These are phyloP conservation scores for Nyctalus aviator DNA, from an alignment of 2,797 vertebrate species.

Conservation along the genomic window DNA sequence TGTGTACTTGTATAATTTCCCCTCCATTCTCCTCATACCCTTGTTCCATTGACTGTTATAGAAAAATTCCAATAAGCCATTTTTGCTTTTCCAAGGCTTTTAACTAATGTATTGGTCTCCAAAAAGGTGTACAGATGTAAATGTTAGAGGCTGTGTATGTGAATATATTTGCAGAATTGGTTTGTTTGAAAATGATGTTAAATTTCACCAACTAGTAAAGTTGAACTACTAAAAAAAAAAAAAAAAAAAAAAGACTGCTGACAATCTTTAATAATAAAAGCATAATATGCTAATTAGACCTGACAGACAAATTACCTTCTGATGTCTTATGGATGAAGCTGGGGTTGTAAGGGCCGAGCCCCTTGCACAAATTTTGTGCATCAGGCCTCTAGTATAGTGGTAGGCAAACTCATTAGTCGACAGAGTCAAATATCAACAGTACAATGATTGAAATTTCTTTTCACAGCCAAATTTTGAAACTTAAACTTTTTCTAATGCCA, in stretches of 20 bases:
- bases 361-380: too few species aligned
- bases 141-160: accelerated
- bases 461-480: too few species aligned
- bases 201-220: not conserved
- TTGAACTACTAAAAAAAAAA: not conserved
- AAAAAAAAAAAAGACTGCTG: not conserved
- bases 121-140: not conserved
- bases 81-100: not conserved
- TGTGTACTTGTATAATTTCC: not conserved
- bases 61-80: not conserved
- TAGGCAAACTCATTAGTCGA: too few species aligned
- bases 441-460: too few species aligned
- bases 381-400: too few species aligned
- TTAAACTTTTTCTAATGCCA: too few species aligned
- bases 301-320: too few species aligned
- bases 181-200: not conserved
- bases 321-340: too few species aligned
- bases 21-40: not conserved
- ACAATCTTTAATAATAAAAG: not conserved
- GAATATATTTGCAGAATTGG: not conserved
- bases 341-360: too few species aligned
- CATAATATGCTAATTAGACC: too few species aligned
- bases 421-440: too few species aligned
- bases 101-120: not conserved
- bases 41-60: not conserved